Base-by-base conservation (phyloP, 2,797 vertebrate species). In the Eulemur mongoz region DNA sequence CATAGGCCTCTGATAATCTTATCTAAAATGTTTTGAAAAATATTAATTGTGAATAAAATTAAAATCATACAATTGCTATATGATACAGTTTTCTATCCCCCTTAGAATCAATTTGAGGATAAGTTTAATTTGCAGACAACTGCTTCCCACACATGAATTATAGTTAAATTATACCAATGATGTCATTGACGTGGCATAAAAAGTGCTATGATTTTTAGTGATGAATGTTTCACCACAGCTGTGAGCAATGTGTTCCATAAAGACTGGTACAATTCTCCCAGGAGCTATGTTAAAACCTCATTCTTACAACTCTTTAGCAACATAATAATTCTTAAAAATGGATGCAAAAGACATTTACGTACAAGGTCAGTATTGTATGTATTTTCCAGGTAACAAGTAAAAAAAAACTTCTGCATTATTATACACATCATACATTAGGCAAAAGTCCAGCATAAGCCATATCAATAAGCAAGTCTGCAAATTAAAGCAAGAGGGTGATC, bases 131-230 rank as follows among this genome's bases (percentile, higher is more conserved):
- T 75, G 90, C 43, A 91, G 59, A 98, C 97, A 91, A 95, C 84
- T 0, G 18, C 91, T 93, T 97, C 81, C 85, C 98, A 98, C 93
- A 92, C 98, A 91, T 97, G 96, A 98, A 93, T 97, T 98, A 95
- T 54, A 97, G 96, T 97, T 98, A 96, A 98, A 85, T 96, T 98
- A 97, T 96, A 91, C 95, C 67, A 91, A 25, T 98, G 98, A 98
- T 98, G 98, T 98, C 98, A 98, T 76, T 98, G 95, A 98, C 72
- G 54, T 96, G 95, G 97, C 98, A 98, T 98, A 97, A 96, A 95
- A 97, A 98, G 96, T 94, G 94, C 95, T 98, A 95, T 97, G 98
- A 97, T 89, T 97, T 97, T 98, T 95, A 96, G 83, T 96, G 96
- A 98, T 97, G 80, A 92, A 57, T 97, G 88, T 98, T 98, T 98